A percentile compares a stretch with the other conserved stretches of the same genome.
phyloP scores from a whole-genome alignment of 2,797 vertebrate genomes.

The Chelon labrosus region DNA sequence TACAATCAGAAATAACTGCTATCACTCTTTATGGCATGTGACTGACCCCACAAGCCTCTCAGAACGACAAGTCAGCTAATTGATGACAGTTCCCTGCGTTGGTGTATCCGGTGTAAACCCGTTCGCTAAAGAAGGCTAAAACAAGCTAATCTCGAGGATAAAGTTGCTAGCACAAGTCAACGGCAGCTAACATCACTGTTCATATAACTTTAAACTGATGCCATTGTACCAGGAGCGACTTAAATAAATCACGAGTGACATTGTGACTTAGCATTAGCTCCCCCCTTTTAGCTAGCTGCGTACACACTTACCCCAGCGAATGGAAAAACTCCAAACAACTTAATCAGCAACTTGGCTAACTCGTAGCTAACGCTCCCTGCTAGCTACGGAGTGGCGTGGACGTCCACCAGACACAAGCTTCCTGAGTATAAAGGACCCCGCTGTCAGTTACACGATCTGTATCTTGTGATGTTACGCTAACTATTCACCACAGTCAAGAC shows the following conservation, averaged over 20 bases:
- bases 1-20: neutral
- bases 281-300: neutral
- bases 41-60: neutral
- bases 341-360: constrained; percentile 16
- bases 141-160: neutral
- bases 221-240: neutral
- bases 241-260: neutral
- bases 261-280: neutral
- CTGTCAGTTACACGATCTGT: neutral
- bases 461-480: neutral
- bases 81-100: neutral
- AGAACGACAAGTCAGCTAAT: neutral
- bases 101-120: too few relatives aligned
- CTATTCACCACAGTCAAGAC: neutral
- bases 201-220: neutral
- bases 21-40: neutral
- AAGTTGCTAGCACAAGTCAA: neutral
- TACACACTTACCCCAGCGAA: constrained; percentile 34
- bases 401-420: neutral
- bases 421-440: neutral
- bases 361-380: neutral
- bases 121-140: constrained; percentile 1
- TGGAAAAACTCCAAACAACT: constrained; percentile 7
- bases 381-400: neutral
- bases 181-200: neutral